Conservation (phyloP, 2,113 vertebrate species). For the Lanius ludovicianus region DNA sequence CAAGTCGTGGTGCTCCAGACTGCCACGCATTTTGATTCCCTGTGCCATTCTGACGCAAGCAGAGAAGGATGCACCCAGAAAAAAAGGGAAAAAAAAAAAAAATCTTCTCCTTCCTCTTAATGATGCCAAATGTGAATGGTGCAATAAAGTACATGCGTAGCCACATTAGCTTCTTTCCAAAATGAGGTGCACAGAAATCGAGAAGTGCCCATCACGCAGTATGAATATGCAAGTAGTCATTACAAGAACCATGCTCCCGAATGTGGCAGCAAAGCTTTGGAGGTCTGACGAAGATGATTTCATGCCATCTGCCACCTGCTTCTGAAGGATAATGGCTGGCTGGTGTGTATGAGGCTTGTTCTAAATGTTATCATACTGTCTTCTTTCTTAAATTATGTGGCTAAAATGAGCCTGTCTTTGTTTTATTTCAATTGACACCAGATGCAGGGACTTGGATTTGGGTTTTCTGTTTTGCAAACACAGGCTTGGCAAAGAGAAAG, state of each 20-base stretch:
- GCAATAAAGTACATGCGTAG: constrained; percentile 33
- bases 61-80: background rate
- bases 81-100: background rate
- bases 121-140: constrained; percentile 46
- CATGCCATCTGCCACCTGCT: constrained; percentile 74
- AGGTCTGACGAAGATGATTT: constrained; percentile 69
- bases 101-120: background rate
- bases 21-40: background rate
- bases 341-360: constrained; percentile 60
- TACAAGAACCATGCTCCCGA: constrained; percentile 62
- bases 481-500: constrained; percentile 14
- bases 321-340: constrained; percentile 73
- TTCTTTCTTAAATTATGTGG: constrained; percentile 73
- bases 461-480: constrained; percentile 54
- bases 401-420: constrained; percentile 67
- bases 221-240: constrained; percentile 70
- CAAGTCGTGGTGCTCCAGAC: background rate
- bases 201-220: constrained; percentile 59
- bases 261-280: constrained; percentile 61
- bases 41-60: background rate
- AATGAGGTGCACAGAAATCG: constrained; percentile 39
- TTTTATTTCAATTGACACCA: constrained; percentile 69
- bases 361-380: constrained; percentile 63
- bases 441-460: constrained; percentile 51
- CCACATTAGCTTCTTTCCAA: constrained; percentile 41